These are phyloP conservation scores for Pangasius macronema DNA, from an alignment of 2,797 vertebrate species.

Conservation along the genomic window DNA sequence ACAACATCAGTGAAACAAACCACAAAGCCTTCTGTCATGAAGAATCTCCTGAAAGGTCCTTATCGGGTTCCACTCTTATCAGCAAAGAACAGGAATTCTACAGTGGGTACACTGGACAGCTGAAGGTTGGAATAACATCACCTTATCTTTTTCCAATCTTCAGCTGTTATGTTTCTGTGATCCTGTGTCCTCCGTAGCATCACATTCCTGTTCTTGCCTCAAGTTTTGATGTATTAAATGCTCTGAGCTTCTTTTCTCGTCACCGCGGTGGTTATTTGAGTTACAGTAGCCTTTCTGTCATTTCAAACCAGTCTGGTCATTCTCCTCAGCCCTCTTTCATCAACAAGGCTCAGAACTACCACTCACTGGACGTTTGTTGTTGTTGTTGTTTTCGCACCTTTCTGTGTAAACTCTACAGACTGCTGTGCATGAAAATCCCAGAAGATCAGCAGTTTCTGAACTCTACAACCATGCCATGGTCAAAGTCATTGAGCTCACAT, in stretches of 20 bases:
- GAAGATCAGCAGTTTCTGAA: background rate
- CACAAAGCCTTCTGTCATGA: background rate
- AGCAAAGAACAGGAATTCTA: background rate
- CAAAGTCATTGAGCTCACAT: background rate
- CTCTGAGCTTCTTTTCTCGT: background rate
- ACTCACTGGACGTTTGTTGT: background rate
- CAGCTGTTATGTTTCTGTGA: background rate
- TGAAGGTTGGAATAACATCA: background rate
- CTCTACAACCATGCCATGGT: background rate
- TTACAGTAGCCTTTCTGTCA: background rate
- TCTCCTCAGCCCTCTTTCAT: background rate
- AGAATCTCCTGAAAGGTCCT: background rate
- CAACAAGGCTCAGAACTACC: background rate
- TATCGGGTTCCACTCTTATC: background rate
- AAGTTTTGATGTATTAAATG: background rate
- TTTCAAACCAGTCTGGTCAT: background rate
- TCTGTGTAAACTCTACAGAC: background rate
- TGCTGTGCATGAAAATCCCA: background rate
- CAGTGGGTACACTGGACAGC: background rate
- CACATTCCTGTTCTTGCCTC: background rate
- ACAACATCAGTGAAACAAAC: background rate
- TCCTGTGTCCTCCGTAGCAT: too few species aligned
- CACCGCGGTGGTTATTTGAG: background rate
- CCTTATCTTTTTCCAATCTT: background rate
- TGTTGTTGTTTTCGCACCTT: background rate